A percentile compares a stretch with the other conserved stretches of the same genome.
Evolutionary conservation across 2,113 vertebrate genomes (phyloP).

Genomic region (Coryphaenoides rupestris): DNA sequence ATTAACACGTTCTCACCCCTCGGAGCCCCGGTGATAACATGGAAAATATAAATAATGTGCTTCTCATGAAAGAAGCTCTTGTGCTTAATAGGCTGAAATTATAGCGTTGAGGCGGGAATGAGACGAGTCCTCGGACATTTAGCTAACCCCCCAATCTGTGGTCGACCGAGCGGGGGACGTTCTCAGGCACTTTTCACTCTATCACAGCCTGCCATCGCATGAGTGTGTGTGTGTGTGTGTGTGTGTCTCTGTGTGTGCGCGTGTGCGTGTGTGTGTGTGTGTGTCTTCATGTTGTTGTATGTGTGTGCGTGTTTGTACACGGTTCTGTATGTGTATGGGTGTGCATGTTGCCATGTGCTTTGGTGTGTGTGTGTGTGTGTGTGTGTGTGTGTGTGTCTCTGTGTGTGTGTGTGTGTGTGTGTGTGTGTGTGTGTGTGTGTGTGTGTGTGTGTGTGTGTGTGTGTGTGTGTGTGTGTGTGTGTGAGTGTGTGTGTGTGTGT

Average conservation of each 20-base stretch:
- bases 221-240: neutral
- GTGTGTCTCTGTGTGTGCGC: neutral
- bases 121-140: conserved; percentile 39
- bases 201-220: conserved; percentile 3
- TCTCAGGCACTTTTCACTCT: conserved; percentile 20
- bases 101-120: conserved; percentile 44
- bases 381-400: no score
- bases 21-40: conserved; percentile 29
- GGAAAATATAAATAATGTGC: conserved; percentile 49
- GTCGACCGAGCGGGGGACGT: conserved; percentile 35
- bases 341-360: no score
- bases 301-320: no score
- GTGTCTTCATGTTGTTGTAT: neutral
- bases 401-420: no score
- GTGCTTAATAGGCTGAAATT: conserved; percentile 27
- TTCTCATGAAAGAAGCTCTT: conserved; percentile 25
- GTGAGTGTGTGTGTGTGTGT: no score
- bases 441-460: no score
- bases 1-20: conserved; percentile 28
- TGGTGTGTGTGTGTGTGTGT: no score
- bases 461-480: no score
- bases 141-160: conserved; percentile 40
- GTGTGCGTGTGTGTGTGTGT: neutral
- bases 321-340: no score
- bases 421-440: no score